A percentile compares a stretch with the other conserved stretches of the same genome.
Conservation (phyloP, 1,140 invertebrate species). For the Mizuhopecten yessoensis region DNA sequence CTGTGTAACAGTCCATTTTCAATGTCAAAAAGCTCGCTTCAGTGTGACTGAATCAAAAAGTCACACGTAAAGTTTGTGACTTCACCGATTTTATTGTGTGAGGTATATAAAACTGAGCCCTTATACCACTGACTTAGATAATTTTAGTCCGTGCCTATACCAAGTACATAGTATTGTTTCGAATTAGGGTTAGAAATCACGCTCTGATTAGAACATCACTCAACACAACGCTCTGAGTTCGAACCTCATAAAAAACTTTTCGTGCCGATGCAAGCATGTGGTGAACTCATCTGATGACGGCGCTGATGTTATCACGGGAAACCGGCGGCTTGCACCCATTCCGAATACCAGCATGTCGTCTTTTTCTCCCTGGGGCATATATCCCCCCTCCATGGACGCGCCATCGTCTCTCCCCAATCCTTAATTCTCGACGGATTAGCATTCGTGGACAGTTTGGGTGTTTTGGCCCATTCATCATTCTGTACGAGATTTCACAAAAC, state of each 20-base stretch:
- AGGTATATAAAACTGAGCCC: no score
- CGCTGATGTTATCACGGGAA: neutral
- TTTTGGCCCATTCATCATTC: neutral
- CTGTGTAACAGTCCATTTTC: no score
- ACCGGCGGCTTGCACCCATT: neutral
- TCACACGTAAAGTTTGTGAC: no score
- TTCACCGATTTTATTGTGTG: no score
- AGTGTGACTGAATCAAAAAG: no score
- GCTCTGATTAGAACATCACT: neutral
- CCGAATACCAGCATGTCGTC: neutral
- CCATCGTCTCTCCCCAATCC: neutral
- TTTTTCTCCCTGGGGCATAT: neutral
- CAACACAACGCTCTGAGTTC: neutral
- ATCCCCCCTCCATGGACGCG: neutral
- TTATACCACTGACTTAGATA: no score
- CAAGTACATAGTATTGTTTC: no score
- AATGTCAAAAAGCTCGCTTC: no score
- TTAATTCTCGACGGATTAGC: neutral
- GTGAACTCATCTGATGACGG: neutral
- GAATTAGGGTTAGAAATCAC: no score
- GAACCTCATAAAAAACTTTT: neutral
- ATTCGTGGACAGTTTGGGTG: neutral
- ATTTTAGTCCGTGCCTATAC: no score
- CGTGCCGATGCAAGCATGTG: neutral
- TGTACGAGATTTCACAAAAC: neutral